Conservation (phyloP, 2,888 invertebrate genomes). For the Gandaritis pyraliata region DNA sequence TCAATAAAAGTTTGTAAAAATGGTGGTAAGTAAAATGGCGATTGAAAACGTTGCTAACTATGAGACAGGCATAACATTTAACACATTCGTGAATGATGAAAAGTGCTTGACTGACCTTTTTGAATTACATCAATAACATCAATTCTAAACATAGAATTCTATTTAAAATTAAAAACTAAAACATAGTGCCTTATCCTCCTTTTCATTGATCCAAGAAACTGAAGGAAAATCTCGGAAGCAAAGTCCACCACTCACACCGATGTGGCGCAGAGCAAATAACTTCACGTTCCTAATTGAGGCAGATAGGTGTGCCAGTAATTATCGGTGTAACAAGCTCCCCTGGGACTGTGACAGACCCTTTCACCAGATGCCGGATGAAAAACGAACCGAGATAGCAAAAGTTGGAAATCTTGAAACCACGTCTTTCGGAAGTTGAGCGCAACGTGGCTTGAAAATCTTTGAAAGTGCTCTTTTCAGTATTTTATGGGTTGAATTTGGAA, state of each 20-base stretch:
- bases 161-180: background rate
- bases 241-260: conserved; percentile 43
- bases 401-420: conserved; percentile 10
- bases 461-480: background rate
- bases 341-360: conserved; percentile 53
- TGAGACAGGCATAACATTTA: no score
- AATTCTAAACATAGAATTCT: background rate
- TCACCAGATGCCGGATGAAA: conserved; percentile 61
- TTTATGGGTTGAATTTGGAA: background rate
- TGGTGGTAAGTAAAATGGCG: no score
- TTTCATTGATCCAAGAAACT: conserved; percentile 14
- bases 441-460: no score
- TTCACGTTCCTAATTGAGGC: conserved; percentile 66
- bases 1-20: no score
- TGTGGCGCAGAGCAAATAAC: conserved; percentile 57
- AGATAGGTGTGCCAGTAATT: conserved; percentile 77
- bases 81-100: no score
- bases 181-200: conserved; percentile 7
- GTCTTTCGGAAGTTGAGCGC: conserved; percentile 1
- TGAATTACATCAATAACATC: no score
- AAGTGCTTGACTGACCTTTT: no score
- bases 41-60: no score
- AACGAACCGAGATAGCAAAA: conserved; percentile 56
- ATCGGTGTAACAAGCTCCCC: conserved; percentile 74
- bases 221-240: conserved; percentile 29